Conservation (phyloP, 2,888 invertebrate species). For the Acanthopleura granulata region DNA sequence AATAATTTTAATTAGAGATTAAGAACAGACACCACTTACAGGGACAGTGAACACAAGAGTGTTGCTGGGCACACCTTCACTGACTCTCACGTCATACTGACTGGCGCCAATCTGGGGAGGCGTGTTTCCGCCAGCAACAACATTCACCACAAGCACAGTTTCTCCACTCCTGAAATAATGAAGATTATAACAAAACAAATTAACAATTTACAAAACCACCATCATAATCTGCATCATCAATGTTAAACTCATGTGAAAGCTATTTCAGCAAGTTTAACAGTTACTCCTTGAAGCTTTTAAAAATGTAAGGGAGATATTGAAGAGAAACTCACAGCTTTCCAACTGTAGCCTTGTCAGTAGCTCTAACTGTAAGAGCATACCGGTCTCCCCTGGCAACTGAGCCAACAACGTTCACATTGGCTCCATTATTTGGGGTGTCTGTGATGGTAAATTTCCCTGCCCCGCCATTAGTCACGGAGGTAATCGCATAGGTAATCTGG, state of each 20-base stretch:
- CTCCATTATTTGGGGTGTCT: neutral
- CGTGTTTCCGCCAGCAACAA: constrained; percentile 39
- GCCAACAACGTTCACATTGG: constrained; percentile 37
- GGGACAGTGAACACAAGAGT: constrained; percentile 37
- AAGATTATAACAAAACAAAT: no score
- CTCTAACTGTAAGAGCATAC: constrained; percentile 48
- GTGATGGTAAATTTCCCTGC: constrained; percentile 38
- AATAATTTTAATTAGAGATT: no score
- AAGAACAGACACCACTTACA: constrained; percentile 32
- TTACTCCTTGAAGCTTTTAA: no score
- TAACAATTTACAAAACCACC: no score
- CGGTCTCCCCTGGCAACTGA: constrained; percentile 37
- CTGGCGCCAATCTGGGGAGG: constrained; percentile 42
- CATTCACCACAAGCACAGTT: constrained; percentile 40
- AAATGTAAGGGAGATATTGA: neutral
- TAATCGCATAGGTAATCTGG: constrained; percentile 44
- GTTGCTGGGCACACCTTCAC: constrained; percentile 43
- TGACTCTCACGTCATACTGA: constrained; percentile 37
- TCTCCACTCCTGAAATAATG: constrained; percentile 34
- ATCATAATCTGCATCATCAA: no score
- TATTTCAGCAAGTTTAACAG: no score
- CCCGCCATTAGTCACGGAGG: constrained; percentile 42
- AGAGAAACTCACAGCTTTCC: constrained; percentile 4
- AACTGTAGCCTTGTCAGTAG: constrained; percentile 42
- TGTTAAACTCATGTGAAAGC: no score